Evolutionary conservation across 2,113 vertebrate species (phyloP).

Genomic region (Antechinus flavipes): DNA sequence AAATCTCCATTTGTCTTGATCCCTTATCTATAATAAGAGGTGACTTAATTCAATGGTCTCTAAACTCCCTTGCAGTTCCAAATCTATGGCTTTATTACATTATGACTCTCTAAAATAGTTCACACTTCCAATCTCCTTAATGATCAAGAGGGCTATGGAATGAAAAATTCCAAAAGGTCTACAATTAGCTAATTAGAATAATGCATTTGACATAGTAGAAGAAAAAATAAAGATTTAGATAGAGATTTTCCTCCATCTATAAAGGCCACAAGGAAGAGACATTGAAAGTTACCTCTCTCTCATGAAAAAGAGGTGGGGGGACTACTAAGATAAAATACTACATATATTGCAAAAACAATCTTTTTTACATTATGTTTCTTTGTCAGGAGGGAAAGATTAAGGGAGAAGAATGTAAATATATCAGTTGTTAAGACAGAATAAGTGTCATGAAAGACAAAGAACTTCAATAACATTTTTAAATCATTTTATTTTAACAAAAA

Average conservation of each 20-base stretch:
- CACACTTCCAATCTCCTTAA: too few species aligned
- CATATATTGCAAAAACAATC: neutral
- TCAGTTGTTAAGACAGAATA: neutral
- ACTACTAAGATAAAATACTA: neutral
- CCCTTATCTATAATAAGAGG: neutral
- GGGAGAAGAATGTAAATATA: neutral
- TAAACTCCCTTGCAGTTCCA: too few species aligned
- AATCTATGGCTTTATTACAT: too few species aligned
- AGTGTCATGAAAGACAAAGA: neutral
- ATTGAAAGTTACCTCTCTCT: neutral
- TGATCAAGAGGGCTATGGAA: neutral
- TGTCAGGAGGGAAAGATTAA: neutral
- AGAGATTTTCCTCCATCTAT: neutral
- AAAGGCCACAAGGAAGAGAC: neutral
- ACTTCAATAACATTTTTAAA: neutral
- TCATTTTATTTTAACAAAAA: neutral
- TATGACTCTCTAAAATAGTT: too few species aligned
- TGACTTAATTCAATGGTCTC: too few species aligned
- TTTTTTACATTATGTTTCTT: neutral
- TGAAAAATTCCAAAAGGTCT: too few species aligned
- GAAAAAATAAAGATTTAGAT: neutral
- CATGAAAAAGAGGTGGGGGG: too few species aligned
- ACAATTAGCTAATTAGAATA: neutral
- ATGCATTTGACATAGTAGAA: neutral
- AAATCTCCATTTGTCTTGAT: neutral